These are phyloP conservation scores for Heliconius aoede DNA, from an alignment of 2,888 invertebrate species.

Conservation along the genomic window DNA sequence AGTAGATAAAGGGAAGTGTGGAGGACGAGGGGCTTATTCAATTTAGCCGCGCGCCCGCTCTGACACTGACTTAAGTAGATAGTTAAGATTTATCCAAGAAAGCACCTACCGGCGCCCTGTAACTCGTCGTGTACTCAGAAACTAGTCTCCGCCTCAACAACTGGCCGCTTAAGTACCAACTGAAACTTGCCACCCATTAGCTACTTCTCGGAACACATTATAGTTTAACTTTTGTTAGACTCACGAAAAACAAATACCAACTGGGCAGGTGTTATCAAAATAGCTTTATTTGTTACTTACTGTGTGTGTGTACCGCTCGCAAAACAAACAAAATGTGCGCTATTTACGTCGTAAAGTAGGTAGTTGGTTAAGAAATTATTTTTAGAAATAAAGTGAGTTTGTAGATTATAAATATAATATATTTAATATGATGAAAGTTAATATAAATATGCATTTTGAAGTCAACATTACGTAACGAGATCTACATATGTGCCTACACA, in stretches of 20 bases:
- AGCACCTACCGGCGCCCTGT: slow-evolving; percentile 64
- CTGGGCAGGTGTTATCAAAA: slow-evolving; percentile 49
- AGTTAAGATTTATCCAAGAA: slow-evolving; percentile 77
- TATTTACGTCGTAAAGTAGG: background rate
- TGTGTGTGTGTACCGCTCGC: slow-evolving; percentile 32
- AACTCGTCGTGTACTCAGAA: slow-evolving; percentile 74
- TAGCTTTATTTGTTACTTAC: slow-evolving; percentile 46
- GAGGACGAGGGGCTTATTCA: slow-evolving; percentile 71
- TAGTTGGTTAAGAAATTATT: background rate
- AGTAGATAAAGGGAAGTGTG: slow-evolving; percentile 72
- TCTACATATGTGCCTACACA: slow-evolving; percentile 14
- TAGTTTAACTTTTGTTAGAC: slow-evolving; percentile 75
- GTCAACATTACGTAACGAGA: slow-evolving; percentile 29
- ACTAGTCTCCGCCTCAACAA: slow-evolving; percentile 76
- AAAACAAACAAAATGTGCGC: slow-evolving; percentile 26
- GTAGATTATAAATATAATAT: background rate
- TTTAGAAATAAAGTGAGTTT: background rate
- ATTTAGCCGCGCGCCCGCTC: slow-evolving; percentile 70
- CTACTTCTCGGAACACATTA: slow-evolving; percentile 77
- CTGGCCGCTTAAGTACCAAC: slow-evolving; percentile 77
- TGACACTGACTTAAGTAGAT: slow-evolving; percentile 78
- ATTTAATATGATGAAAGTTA: too few relatives aligned
- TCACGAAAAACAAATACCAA: slow-evolving; percentile 61
- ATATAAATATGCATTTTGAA: background rate
- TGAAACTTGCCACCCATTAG: slow-evolving; percentile 79